Evolutionary conservation across 92 coral and sea anemone species (phyloP).

Genomic region (Palythoa caribaeorum): DNA sequence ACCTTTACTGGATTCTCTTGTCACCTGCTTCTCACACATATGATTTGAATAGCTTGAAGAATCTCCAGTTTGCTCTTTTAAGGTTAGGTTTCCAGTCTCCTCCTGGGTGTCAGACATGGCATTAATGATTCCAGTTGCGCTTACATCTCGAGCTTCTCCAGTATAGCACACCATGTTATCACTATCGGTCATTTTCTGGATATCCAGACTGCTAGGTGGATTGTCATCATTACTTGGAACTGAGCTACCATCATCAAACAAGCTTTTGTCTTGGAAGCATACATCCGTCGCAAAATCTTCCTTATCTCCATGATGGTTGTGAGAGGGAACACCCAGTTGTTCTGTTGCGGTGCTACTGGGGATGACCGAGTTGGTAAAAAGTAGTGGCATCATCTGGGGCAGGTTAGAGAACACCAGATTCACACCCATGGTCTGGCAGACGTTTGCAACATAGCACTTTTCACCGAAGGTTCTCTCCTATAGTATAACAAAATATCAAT

Average conservation of each 20-base stretch:
- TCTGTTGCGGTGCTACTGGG: background rate
- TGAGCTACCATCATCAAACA: background rate
- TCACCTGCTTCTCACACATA: too few relatives aligned
- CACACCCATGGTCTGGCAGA: background rate
- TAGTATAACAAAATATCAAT: background rate
- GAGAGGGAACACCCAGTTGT: background rate
- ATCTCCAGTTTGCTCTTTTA: background rate
- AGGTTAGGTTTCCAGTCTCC: background rate
- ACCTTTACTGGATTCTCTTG: too few relatives aligned
- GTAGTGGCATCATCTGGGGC: background rate
- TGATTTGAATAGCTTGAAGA: background rate
- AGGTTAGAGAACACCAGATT: background rate
- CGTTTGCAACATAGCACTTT: background rate
- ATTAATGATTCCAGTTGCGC: background rate
- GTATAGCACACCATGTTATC: background rate
- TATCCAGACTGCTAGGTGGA: background rate
- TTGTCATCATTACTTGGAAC: background rate
- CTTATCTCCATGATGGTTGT: background rate
- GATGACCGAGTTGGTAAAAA: background rate
- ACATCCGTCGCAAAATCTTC: background rate
- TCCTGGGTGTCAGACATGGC: background rate
- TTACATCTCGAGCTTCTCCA: background rate
- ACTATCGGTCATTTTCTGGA: background rate
- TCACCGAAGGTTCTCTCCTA: constrained; percentile 6
- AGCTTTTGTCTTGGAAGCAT: background rate